These are phyloP conservation scores for Eupeodes latifasciatus DNA, from an alignment of 2,888 invertebrate species.

Conservation along the genomic window DNA sequence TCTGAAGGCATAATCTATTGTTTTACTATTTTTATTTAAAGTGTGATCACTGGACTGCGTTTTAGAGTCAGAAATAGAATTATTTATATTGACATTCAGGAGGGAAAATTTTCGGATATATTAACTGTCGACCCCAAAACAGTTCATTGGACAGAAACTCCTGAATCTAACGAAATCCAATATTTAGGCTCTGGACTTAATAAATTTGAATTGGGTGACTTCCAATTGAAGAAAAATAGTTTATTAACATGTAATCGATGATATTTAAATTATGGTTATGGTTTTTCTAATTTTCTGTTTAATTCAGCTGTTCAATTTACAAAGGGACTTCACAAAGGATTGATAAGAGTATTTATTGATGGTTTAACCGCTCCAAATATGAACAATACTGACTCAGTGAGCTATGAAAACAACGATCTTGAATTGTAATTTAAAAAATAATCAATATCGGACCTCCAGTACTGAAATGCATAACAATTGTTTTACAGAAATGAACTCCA, in stretches of 20 bases:
- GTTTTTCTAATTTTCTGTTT: background rate
- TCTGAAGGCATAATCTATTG: no score
- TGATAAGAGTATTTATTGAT: background rate
- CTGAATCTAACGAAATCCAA: background rate
- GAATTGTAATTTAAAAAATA: background rate
- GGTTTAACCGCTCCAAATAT: background rate
- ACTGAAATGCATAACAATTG: background rate
- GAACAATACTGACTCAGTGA: background rate
- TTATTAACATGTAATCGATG: background rate
- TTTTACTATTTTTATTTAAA: background rate
- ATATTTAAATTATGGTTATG: background rate
- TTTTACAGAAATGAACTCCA: conserved; percentile 3
- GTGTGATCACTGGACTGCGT: conserved; percentile 31
- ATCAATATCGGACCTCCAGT: background rate
- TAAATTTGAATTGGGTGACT: conserved; percentile 13
- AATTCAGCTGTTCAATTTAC: background rate
- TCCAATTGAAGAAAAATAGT: background rate
- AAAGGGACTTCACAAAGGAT: background rate
- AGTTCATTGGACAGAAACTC: background rate
- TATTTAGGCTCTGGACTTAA: background rate
- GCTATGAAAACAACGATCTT: background rate
- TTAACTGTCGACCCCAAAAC: background rate
- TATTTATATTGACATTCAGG: conserved; percentile 20
- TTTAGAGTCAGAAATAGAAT: background rate
- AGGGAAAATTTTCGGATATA: background rate